A percentile compares a stretch with the other conserved stretches of the same genome.
Conservation (phyloP, 2,797 vertebrate species). For the Holocentrus rufus region DNA sequence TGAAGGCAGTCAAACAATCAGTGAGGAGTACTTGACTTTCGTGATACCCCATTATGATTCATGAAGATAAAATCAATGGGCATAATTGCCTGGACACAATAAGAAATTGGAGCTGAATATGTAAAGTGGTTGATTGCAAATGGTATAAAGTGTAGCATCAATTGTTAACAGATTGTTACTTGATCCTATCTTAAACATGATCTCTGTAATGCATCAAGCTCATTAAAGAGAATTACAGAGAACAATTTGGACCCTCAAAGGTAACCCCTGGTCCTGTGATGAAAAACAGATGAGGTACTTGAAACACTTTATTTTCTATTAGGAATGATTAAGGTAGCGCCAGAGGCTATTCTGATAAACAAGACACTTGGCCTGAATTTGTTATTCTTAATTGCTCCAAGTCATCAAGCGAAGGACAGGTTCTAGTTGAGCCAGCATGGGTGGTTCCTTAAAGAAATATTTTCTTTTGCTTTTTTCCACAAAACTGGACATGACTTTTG, state of each 20-base stretch:
- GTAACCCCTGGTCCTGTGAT: conserved; percentile 81
- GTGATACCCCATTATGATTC: conserved; percentile 4
- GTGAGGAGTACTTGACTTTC: conserved; percentile 7
- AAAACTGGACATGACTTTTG: conserved; percentile 10
- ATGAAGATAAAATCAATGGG: conserved; percentile 11
- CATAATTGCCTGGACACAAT: conserved; percentile 15
- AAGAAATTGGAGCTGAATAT: conserved; percentile 31
- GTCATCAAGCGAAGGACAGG: conserved; percentile 70
- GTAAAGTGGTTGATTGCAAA: conserved; percentile 55
- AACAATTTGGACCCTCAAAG: conserved; percentile 73
- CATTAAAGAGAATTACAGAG: conserved; percentile 74
- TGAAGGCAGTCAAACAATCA: conserved; percentile 4
- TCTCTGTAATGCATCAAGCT: conserved; percentile 66
- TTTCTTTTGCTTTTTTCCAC: conserved; percentile 16
- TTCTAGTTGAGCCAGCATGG: conserved; percentile 45
- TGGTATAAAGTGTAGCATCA: conserved; percentile 39
- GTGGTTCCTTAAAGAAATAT: conserved; percentile 67
- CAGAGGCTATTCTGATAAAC: conserved; percentile 78
- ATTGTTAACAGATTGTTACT: conserved; percentile 56
- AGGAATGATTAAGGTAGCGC: conserved; percentile 80
- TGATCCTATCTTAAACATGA: conserved; percentile 48
- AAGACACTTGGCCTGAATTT: conserved; percentile 80
- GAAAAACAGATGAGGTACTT: conserved; percentile 79
- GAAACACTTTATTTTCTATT: conserved; percentile 84
- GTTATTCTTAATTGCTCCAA: conserved; percentile 82